Conservation (phyloP, 2,797 vertebrate species). For the Antennarius maculatus region DNA sequence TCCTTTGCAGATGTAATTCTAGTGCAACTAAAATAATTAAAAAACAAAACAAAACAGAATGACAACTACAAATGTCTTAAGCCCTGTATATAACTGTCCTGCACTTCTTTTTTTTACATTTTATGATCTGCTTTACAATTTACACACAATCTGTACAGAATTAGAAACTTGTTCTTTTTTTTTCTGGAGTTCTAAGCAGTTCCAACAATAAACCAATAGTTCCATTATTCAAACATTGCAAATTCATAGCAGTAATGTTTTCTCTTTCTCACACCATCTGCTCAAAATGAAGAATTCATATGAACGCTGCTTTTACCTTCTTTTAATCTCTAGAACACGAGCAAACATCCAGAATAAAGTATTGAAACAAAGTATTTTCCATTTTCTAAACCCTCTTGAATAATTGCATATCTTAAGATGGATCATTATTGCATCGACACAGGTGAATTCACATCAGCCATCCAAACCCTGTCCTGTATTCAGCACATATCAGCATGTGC, state of each 20-base stretch:
- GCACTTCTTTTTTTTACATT: too few species aligned
- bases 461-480: slow-evolving; percentile 35
- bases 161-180: too few species aligned
- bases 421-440: slow-evolving; percentile 39
- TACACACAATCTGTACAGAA: too few species aligned
- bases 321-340: slow-evolving; percentile 42
- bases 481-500: slow-evolving; percentile 30
- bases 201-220: slow-evolving; percentile 7
- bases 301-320: slow-evolving; percentile 51
- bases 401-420: slow-evolving; percentile 32
- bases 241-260: slow-evolving; percentile 8
- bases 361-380: slow-evolving; percentile 22
- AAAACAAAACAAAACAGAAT: too few species aligned
- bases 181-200: background rate
- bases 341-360: background rate
- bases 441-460: slow-evolving; percentile 33
- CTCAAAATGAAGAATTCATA: slow-evolving; percentile 31
- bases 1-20: too few species aligned
- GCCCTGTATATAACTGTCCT: too few species aligned
- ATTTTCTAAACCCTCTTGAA: slow-evolving; percentile 22
- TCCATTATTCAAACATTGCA: slow-evolving; percentile 7
- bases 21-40: too few species aligned
- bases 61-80: too few species aligned
- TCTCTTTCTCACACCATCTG: slow-evolving; percentile 12
- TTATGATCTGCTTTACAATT: too few species aligned